Evolutionary conservation across 2,113 vertebrate species (phyloP), one percentile per base, ranked within the genome.

Genomic region (Limnothrissa miodon): DNA sequence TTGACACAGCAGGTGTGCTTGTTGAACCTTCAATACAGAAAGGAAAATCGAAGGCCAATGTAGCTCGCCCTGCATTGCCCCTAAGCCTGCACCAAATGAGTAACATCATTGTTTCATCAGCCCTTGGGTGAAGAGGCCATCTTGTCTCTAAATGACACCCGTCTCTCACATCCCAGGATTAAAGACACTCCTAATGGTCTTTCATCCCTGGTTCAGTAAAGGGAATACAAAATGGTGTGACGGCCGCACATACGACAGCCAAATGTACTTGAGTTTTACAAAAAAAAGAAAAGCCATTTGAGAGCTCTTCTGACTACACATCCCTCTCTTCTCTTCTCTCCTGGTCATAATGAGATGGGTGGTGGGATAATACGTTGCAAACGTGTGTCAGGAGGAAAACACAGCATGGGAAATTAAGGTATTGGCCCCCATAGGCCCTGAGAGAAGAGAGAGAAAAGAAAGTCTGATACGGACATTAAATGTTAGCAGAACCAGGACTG

Each of bases 91-190:
- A 51, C 15, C 3, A 19, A 56, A 56, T 56, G 51, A 56, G 51
- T 74, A 29, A 36, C 66, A 74, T 74, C 66, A 36, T 33, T 36
- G 33, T 74, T 74, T 36, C 66, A 74, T 74, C 66, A 74, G 29
- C 66, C 25, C 29, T 29, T 74, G 29, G 29, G 29, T 74, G 66
- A 74, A 5, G 66, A 74, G 66, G 66, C 66, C 66, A 74, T 36
- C 39, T 45, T 79, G 45, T 79, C 78, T 79, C n/a, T n/a, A 45
- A 79, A 79, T 79, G 39, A 79, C 19, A 79, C 39, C 19, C 15
- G 78, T 39, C 19, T 79, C 39, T 44, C 44, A 23, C 36, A 39
- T n/a, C n/a, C 78, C 17, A 44, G n/a, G 78, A 79, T 79, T 79
- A 44, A 79, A 79, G 39, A 45, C 17, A 79, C 78, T 45, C 39